Conservation (phyloP, 2,113 vertebrate genomes). For the Heterotilapia buettikoferi region DNA sequence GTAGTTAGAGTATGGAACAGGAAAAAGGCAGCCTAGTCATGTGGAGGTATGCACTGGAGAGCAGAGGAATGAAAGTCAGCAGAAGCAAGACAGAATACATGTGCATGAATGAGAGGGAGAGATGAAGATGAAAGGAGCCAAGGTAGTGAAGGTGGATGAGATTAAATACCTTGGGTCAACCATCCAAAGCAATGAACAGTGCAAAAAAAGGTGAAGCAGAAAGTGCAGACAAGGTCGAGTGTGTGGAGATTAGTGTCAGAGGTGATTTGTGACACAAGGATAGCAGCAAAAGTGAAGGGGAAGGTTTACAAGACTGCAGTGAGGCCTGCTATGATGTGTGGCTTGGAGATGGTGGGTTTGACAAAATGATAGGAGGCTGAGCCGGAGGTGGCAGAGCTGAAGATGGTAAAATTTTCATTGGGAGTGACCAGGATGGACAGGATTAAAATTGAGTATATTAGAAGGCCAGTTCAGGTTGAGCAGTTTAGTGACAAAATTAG, state of each 20-base stretch:
- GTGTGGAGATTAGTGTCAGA: background rate
- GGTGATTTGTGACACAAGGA: background rate
- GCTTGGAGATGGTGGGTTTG: background rate
- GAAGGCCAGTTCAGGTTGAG: background rate
- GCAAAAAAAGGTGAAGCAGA: background rate
- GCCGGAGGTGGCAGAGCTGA: background rate
- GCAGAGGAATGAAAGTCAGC: background rate
- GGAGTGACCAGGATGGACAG: background rate
- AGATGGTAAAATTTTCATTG: background rate
- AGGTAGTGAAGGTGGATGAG: background rate
- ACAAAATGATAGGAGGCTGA: background rate
- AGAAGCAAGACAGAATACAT: background rate
- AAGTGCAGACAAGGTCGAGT: rapidly evolving
- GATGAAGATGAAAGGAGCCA: background rate
- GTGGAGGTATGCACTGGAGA: background rate
- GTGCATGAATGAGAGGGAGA: background rate
- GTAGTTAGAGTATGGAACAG: background rate
- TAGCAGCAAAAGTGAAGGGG: background rate
- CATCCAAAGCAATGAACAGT: background rate
- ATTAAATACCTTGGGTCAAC: background rate
- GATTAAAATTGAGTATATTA: background rate
- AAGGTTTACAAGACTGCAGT: background rate
- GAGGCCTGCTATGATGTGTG: background rate
- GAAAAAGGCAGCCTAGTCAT: background rate
- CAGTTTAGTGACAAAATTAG: background rate